phyloP scores from a whole-genome alignment of 1,140 invertebrate genomes.

The Drosophila virilis region DNA sequence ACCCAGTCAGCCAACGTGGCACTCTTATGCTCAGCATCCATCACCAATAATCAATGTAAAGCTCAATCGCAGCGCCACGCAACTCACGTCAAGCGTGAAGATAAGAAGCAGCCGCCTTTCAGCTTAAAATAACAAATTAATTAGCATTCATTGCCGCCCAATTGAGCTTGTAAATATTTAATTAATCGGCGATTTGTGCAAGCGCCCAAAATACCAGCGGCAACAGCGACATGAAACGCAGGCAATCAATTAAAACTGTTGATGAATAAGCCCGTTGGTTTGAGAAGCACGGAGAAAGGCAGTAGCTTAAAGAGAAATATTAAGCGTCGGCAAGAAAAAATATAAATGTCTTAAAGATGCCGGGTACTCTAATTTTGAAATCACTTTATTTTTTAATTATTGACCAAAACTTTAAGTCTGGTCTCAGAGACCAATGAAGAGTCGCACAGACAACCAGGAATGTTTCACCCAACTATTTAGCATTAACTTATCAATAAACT shows the following conservation, averaged over 20 bases:
- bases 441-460: too few species aligned
- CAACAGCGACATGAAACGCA: conserved; percentile 23
- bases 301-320: background rate
- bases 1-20: too few species aligned
- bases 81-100: conserved; percentile 59
- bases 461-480: too few species aligned
- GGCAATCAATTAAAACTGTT: conserved; percentile 64
- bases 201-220: conserved; percentile 25
- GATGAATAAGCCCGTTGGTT: conserved; percentile 48
- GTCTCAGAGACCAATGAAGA: too few species aligned
- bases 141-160: conserved; percentile 74
- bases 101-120: conserved; percentile 52
- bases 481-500: too few species aligned
- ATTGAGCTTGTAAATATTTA: conserved; percentile 82
- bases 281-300: background rate
- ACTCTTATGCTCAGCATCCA: background rate
- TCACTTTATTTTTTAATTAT: too few species aligned
- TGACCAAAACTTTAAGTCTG: too few species aligned
- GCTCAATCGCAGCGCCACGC: conserved; percentile 23
- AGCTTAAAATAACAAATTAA: conserved; percentile 66
- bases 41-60: conserved; percentile 55
- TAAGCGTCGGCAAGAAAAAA: background rate
- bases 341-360: background rate
- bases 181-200: conserved; percentile 71
- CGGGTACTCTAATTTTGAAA: too few species aligned